Percentiles rank a stretch among this genome's conserved stretches.
phyloP scores from a whole-genome alignment of 2,113 vertebrate species.

The Ceratotherium simum region DNA sequence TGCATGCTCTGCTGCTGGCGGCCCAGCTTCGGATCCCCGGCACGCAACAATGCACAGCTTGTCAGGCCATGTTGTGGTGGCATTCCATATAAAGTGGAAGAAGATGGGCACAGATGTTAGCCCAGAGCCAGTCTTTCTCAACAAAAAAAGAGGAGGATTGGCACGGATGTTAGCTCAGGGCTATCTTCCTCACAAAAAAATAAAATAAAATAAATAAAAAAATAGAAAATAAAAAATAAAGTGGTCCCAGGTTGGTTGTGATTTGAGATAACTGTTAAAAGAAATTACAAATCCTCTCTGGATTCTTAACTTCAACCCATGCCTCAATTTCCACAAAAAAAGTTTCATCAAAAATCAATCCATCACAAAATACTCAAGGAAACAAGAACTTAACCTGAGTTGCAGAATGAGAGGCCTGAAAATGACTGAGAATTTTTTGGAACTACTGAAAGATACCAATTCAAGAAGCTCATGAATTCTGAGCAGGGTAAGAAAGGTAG shows the following conservation, averaged over 20 bases:
- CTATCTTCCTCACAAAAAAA: no score
- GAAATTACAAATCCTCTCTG: conserved; percentile 32
- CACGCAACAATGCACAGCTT: no score
- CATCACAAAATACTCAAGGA: background rate
- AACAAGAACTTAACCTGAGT: background rate
- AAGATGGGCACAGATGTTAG: no score
- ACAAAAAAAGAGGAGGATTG: no score
- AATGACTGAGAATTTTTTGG: background rate
- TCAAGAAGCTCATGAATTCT: background rate
- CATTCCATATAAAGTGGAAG: no score
- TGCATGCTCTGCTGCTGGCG: no score
- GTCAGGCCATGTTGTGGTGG: no score
- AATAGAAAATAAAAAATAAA: no score
- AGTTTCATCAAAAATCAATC: background rate
- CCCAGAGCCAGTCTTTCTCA: no score
- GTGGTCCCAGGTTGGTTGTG: background rate
- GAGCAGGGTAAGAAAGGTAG: background rate
- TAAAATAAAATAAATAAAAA: no score
- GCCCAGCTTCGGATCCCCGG: no score
- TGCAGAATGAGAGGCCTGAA: conserved; percentile 9
- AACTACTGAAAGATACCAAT: background rate
- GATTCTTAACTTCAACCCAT: conserved; percentile 38
- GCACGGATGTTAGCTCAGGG: no score
- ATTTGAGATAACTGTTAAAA: background rate
- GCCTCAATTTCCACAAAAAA: background rate